These are phyloP conservation scores for Linnaemya vulpina DNA, from an alignment of 2,888 invertebrate species.

Conservation along the genomic window DNA sequence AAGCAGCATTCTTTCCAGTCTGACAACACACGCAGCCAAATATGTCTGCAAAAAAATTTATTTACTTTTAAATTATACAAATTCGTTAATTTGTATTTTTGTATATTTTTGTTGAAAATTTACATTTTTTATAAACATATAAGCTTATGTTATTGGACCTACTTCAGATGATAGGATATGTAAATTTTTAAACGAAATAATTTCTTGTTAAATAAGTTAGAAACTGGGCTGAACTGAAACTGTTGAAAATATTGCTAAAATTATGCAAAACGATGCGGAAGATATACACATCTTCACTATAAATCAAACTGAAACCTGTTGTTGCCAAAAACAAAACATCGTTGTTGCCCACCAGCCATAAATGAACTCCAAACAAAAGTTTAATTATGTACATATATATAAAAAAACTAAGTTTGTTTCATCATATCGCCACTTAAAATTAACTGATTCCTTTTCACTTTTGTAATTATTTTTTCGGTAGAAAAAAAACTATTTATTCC, in stretches of 20 bases:
- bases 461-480: too few species aligned
- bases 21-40: not conserved
- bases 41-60: too few species aligned
- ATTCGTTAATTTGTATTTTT: too few species aligned
- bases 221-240: not conserved
- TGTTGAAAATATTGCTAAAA: not conserved
- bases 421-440: not conserved
- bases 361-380: not conserved
- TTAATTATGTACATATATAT: not conserved
- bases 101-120: too few species aligned
- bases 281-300: not conserved
- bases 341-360: not conserved
- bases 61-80: too few species aligned
- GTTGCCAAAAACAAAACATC: not conserved
- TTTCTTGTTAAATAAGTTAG: not conserved
- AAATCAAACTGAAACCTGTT: not conserved
- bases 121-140: too few species aligned
- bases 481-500: too few species aligned
- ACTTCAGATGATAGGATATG: too few species aligned
- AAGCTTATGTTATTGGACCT: too few species aligned
- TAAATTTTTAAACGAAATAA: too few species aligned
- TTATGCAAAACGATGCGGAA: not conserved
- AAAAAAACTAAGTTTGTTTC: not conserved
- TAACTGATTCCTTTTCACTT: too few species aligned
- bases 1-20: not conserved